A percentile compares a stretch with the other conserved stretches of the same genome.
Conservation (phyloP, 2,888 invertebrate genomes). For the Sussaba pulchella region DNA sequence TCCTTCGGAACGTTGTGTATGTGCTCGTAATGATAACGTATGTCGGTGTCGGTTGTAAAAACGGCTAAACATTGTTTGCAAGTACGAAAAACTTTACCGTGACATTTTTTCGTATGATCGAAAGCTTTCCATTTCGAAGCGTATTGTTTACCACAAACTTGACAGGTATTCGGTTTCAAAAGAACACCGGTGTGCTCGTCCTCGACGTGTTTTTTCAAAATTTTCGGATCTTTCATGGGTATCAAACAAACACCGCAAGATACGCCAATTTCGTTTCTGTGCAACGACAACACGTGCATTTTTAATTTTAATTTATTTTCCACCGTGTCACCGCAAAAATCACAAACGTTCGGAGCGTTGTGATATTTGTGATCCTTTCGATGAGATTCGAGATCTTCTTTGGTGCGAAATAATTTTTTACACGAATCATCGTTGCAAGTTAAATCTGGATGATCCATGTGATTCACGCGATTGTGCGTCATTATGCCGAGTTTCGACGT, state of each 20-base stretch:
- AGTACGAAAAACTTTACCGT: conserved; percentile 86
- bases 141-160: conserved; percentile 87
- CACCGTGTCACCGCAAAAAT: conserved; percentile 86
- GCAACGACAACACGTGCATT: conserved; percentile 86
- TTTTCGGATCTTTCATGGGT: conserved; percentile 86
- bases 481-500: conserved; percentile 87
- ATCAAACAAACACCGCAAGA: conserved; percentile 87
- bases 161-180: conserved; percentile 85
- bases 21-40: conserved; percentile 85
- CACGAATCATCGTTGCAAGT: conserved; percentile 84
- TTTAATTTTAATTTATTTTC: conserved; percentile 86
- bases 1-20: conserved; percentile 83
- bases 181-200: conserved; percentile 85
- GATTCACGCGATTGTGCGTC: conserved; percentile 86
- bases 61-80: conserved; percentile 87
- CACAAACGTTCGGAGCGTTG: conserved; percentile 85
- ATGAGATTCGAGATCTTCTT: conserved; percentile 85
- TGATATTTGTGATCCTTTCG: conserved; percentile 85
- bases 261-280: conserved; percentile 86
- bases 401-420: conserved; percentile 85
- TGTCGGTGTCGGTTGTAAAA: conserved; percentile 85
- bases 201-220: conserved; percentile 86
- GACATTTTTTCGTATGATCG: conserved; percentile 87
- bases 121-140: conserved; percentile 87
- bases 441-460: conserved; percentile 86